phyloP scores from a whole-genome alignment of 2,113 vertebrate genomes.

The Gavialis gangeticus region DNA sequence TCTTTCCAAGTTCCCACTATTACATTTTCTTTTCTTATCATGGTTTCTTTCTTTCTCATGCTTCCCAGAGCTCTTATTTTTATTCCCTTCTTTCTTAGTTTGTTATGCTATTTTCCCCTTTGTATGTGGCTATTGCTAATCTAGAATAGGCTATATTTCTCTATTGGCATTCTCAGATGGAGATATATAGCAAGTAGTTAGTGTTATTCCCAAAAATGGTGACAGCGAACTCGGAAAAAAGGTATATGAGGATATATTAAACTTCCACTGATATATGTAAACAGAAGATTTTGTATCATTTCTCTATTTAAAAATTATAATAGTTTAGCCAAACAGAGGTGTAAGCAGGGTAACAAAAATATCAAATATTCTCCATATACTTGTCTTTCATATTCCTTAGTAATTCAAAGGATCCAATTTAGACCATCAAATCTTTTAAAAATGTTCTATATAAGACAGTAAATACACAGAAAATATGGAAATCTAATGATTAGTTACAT shows the following conservation, averaged over 20 bases:
- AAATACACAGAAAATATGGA: background rate
- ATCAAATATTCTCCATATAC: slow-evolving; percentile 24
- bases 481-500: background rate
- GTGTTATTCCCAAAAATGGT: background rate
- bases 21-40: background rate
- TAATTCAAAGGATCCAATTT: slow-evolving; percentile 3
- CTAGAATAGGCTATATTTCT: background rate
- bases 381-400: slow-evolving; percentile 15
- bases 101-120: background rate
- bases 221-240: background rate
- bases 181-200: background rate
- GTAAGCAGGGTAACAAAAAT: slow-evolving; percentile 39
- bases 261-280: background rate
- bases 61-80: background rate
- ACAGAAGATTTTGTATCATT: slow-evolving; percentile 11
- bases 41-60: too few relatives aligned
- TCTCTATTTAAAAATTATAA: background rate
- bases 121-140: background rate
- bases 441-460: too few relatives aligned
- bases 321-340: background rate
- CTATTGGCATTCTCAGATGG: background rate
- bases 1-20: background rate
- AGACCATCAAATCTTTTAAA: slow-evolving; percentile 21
- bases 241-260: background rate
- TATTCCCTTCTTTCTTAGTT: background rate